Evolutionary conservation across 2,113 vertebrate genomes (phyloP), one percentile per base, ranked within the genome.

Genomic region (Cottus gobio): DNA sequence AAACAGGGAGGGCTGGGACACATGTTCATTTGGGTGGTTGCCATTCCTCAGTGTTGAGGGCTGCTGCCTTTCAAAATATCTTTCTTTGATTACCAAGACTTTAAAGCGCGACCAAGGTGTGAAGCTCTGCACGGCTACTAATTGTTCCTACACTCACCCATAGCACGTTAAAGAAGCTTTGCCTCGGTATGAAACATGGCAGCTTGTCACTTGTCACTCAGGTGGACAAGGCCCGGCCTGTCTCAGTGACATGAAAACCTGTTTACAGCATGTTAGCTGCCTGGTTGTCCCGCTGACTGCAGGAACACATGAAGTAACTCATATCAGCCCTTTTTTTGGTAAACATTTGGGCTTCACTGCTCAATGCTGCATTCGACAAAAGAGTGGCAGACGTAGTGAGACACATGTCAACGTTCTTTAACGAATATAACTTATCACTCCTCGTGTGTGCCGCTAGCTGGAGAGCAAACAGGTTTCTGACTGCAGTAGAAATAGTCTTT

Each of bases 31-130:
- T 22, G 30, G 30, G 1, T 16, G 46, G 64, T 67, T 61, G 56
- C 46, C 52, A 71, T 69, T 54, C 77, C 67, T 64, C 57, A 62
- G n/a, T 15, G 52, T 64, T 68, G 15, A 24, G 10, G 42, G 57
- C 56, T 16, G 58, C 46, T 36, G 61, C 39, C 70, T 78, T 67
- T 67, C 30, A 37, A 56, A 69, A 24, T 18, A 9, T 39, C 28
- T 66, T 60, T 44, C 44, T 62, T 48, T 22, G 42, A 65, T 24
- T 60, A 37, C 24, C 24, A 11, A 48, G 30, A 71, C 65, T 61
- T 66, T 22, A n/a, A 80, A 65, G 60, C 24, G 7, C n/a, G 80
- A 34, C 63, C 48, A 76, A 42, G 48, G 31, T 73, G 57, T 76
- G 67, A 18, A 39, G 30, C 30, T 67, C 44, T 22, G 28, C 16